A percentile compares a stretch with the other conserved stretches of the same genome.
These are phyloP conservation scores for Sarcophaga subvicina DNA, from an alignment of 2,888 invertebrate genomes.

Conservation along the genomic window DNA sequence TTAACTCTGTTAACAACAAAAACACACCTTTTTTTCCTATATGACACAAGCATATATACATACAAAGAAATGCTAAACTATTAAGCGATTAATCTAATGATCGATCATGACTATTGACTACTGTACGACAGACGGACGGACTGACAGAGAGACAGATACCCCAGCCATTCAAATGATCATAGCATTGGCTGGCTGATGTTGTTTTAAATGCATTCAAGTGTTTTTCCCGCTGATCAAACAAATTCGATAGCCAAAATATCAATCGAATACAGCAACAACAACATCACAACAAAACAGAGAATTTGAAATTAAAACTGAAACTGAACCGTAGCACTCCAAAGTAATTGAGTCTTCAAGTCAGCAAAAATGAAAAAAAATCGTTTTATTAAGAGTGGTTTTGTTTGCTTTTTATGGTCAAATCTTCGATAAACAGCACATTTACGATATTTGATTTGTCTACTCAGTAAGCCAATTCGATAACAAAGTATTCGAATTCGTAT, in stretches of 20 bases:
- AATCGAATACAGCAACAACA: no score
- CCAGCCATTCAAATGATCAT: slow-evolving; percentile 51
- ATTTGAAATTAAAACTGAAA: slow-evolving; percentile 28
- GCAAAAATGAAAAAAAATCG: neutral
- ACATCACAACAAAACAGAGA: neutral
- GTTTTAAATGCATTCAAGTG: slow-evolving; percentile 41
- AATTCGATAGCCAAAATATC: slow-evolving; percentile 57
- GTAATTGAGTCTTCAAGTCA: slow-evolving; percentile 50
- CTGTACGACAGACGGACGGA: slow-evolving; percentile 32
- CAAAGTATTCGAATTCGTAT: slow-evolving; percentile 13
- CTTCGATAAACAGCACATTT: slow-evolving; percentile 43
- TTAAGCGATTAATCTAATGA: slow-evolving; percentile 42
- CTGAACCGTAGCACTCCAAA: neutral
- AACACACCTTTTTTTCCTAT: slow-evolving; percentile 45
- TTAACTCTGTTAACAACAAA: neutral
- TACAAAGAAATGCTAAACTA: slow-evolving; percentile 19
- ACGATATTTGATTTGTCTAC: neutral
- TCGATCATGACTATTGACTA: slow-evolving; percentile 59
- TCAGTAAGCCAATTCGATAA: slow-evolving; percentile 31
- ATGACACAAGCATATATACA: neutral
- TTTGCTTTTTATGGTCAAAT: slow-evolving; percentile 54
- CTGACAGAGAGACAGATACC: slow-evolving; percentile 10
- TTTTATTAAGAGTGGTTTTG: slow-evolving; percentile 46
- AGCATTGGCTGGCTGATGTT: slow-evolving; percentile 45
- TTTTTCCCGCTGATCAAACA: slow-evolving; percentile 47